Conservation (phyloP, 1,140 invertebrate species). For the Rhyzopertha dominica region DNA sequence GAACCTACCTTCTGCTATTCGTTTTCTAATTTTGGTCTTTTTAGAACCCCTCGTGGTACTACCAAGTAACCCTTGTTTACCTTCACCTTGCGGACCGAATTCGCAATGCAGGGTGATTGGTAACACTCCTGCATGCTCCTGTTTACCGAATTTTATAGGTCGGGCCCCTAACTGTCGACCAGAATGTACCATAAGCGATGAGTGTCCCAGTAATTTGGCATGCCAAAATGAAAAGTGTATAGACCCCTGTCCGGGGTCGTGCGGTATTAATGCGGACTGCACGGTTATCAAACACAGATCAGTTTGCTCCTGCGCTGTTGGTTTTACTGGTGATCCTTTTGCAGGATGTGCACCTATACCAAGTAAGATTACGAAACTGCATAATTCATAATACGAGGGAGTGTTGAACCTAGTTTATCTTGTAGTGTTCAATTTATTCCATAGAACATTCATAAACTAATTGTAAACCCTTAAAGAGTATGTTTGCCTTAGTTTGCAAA, state of each 20-base stretch:
- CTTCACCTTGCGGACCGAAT: slow-evolving; percentile 63
- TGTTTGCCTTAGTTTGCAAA: no score
- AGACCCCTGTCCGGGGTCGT: slow-evolving; percentile 57
- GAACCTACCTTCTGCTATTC: slow-evolving; percentile 4
- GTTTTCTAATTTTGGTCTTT: slow-evolving; percentile 5
- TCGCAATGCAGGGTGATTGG: slow-evolving; percentile 56
- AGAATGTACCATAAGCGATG: slow-evolving; percentile 60
- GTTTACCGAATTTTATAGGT: slow-evolving; percentile 54
- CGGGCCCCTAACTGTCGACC: slow-evolving; percentile 59
- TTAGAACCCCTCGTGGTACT: slow-evolving; percentile 26
- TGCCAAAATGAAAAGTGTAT: slow-evolving; percentile 61
- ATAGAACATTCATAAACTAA: background rate
- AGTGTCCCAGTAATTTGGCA: slow-evolving; percentile 57
- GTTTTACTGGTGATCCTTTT: slow-evolving; percentile 59
- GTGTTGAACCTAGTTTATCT: no score
- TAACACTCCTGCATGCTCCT: slow-evolving; percentile 58
- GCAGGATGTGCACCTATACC: slow-evolving; percentile 50
- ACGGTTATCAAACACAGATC: slow-evolving; percentile 58
- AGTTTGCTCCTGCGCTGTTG: slow-evolving; percentile 54
- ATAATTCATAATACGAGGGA: slow-evolving; percentile 7
- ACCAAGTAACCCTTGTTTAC: slow-evolving; percentile 52
- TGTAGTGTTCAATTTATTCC: background rate
- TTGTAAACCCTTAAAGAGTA: no score
- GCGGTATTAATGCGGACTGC: slow-evolving; percentile 57
- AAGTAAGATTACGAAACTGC: slow-evolving; percentile 35